Conservation (phyloP, 2,888 invertebrate species). For the Oxycera nigricornis region DNA sequence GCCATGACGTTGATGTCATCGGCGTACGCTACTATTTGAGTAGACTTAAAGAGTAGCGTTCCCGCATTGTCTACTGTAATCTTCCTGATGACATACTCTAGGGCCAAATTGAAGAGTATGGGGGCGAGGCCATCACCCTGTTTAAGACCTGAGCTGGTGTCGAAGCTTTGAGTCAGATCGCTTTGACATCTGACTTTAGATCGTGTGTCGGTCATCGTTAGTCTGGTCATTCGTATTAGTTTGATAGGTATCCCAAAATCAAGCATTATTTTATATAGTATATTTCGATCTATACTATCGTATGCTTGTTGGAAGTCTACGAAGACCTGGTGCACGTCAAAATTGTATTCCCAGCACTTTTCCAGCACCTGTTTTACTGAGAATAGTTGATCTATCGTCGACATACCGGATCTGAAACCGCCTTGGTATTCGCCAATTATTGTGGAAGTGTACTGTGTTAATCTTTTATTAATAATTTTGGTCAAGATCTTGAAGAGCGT, state of each 20-base stretch:
- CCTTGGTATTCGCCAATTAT: constrained; percentile 32
- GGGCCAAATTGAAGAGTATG: constrained; percentile 23
- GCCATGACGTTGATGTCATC: constrained; percentile 20
- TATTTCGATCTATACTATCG: not conserved
- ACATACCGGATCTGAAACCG: constrained; percentile 3
- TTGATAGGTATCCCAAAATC: constrained; percentile 3
- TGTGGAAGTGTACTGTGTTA: not conserved
- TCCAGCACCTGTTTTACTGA: not conserved
- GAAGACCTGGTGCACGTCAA: not conserved
- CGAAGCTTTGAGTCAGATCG: not conserved
- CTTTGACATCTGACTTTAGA: not conserved
- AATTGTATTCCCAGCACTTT: constrained; percentile 24
- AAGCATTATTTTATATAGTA: not conserved
- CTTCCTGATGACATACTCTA: constrained; percentile 6
- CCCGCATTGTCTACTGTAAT: no score
- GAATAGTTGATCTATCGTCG: constrained; percentile 11
- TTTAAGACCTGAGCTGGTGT: not conserved
- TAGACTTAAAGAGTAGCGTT: no score
- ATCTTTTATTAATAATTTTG: constrained; percentile 14
- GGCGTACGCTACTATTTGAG: constrained; percentile 14
- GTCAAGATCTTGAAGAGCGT: constrained; percentile 4
- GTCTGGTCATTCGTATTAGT: constrained; percentile 8
- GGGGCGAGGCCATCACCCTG: constrained; percentile 23
- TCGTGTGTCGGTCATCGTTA: not conserved
- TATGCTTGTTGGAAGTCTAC: constrained; percentile 12